phyloP scores from a whole-genome alignment of 2,888 invertebrate genomes.

The Mystacides longicornis region DNA sequence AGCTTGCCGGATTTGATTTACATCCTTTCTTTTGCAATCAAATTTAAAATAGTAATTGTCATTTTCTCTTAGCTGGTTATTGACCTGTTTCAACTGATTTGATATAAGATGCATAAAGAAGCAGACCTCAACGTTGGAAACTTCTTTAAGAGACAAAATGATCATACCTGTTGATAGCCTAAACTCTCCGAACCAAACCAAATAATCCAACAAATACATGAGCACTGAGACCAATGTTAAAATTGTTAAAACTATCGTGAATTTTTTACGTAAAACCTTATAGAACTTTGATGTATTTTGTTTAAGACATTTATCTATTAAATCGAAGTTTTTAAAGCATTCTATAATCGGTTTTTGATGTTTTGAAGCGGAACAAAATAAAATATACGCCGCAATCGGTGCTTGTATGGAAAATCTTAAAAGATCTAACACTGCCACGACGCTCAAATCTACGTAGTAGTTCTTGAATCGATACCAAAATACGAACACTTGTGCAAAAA shows the following conservation, averaged over 20 bases:
- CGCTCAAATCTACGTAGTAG: background rate
- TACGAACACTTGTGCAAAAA: background rate
- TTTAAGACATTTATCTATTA: background rate
- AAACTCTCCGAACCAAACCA: background rate
- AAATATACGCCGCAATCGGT: background rate
- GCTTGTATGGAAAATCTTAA: background rate
- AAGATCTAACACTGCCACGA: background rate
- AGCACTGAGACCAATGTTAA: background rate
- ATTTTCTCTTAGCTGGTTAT: background rate
- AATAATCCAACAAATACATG: background rate
- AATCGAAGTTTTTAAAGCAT: background rate
- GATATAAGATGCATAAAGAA: background rate
- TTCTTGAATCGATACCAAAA: background rate
- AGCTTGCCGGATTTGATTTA: background rate
- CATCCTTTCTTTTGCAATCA: background rate
- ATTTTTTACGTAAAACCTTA: background rate
- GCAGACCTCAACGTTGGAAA: background rate
- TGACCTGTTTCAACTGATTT: background rate
- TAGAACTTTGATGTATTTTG: background rate
- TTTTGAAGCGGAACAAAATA: background rate
- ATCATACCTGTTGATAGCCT: background rate
- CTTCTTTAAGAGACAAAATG: background rate
- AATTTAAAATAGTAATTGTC: no score
- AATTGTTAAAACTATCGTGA: background rate
- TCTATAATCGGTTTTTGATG: background rate